Evolutionary conservation across 2,888 invertebrate genomes (phyloP).

Genomic region (Drosophila kambysellisi): DNA sequence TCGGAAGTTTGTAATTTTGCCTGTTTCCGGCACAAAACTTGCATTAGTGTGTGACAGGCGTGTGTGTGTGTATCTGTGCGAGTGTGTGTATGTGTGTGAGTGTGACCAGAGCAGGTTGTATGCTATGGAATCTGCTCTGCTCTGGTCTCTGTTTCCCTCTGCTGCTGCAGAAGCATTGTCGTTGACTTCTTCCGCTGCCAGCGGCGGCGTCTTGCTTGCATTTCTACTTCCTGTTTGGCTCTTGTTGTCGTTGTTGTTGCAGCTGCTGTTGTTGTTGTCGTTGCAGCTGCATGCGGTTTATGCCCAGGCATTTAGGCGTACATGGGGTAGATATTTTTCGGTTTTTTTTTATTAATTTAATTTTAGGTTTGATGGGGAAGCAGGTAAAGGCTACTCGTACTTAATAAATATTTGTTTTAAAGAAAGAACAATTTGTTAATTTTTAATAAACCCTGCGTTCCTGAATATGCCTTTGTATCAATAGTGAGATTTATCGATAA

Average conservation of each 20-base stretch:
- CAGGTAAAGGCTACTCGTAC: background rate
- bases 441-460: no score
- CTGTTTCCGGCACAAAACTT: constrained; percentile 84
- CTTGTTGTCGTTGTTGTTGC: constrained; percentile 50
- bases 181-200: constrained; percentile 84
- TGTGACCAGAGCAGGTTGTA: constrained; percentile 39
- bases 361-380: background rate
- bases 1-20: constrained; percentile 85
- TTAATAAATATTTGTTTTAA: background rate
- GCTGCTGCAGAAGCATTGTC: constrained; percentile 53
- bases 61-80: constrained; percentile 8
- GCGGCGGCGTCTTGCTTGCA: constrained; percentile 79
- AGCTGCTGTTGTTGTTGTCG: constrained; percentile 43
- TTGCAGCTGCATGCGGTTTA: constrained; percentile 56
- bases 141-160: constrained; percentile 22
- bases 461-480: no score
- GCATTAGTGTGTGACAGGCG: constrained; percentile 68
- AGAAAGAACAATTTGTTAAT: background rate
- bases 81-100: constrained; percentile 8
- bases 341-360: background rate
- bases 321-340: constrained; percentile 1
- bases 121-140: constrained; percentile 54
- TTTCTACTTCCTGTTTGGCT: constrained; percentile 76
- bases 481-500: background rate
- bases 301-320: constrained; percentile 26